Percentiles rank a stretch among this genome's conserved stretches.
phyloP scores from a whole-genome alignment of 2,888 invertebrate species.

The Amiota mariae region DNA sequence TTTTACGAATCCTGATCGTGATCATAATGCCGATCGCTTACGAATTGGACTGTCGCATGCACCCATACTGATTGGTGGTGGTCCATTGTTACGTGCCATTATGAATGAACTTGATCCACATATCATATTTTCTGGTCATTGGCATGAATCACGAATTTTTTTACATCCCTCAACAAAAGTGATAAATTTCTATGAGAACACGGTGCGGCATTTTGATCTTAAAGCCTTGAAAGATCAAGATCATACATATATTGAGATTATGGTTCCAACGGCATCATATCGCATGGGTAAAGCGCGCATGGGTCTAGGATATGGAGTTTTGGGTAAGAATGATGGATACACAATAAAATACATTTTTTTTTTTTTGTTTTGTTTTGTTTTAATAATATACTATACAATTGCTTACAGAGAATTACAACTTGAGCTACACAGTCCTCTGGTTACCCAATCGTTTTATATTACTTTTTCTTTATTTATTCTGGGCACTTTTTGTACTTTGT shows the following conservation, averaged over 20 bases:
- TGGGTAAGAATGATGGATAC: constrained; percentile 76
- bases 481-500: constrained; percentile 67
- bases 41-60: constrained; percentile 83
- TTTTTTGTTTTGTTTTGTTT: too few species aligned
- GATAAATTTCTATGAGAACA: constrained; percentile 68
- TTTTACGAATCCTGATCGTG: constrained; percentile 76
- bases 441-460: constrained; percentile 69
- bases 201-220: constrained; percentile 66
- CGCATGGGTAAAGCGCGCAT: constrained; percentile 93
- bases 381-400: neutral
- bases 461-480: constrained; percentile 66
- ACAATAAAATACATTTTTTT: neutral
- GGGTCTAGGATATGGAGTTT: constrained; percentile 88
- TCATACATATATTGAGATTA: constrained; percentile 81
- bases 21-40: constrained; percentile 63
- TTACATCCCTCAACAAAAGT: constrained; percentile 70
- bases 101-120: constrained; percentile 80
- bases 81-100: constrained; percentile 74
- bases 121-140: constrained; percentile 81
- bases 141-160: constrained; percentile 75
- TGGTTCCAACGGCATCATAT: constrained; percentile 95
- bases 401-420: constrained; percentile 65
- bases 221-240: constrained; percentile 65
- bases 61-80: constrained; percentile 75
- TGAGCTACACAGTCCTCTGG: constrained; percentile 72